Conservation (phyloP, 1,140 invertebrate species). For the Rhopalosiphum padi region DNA sequence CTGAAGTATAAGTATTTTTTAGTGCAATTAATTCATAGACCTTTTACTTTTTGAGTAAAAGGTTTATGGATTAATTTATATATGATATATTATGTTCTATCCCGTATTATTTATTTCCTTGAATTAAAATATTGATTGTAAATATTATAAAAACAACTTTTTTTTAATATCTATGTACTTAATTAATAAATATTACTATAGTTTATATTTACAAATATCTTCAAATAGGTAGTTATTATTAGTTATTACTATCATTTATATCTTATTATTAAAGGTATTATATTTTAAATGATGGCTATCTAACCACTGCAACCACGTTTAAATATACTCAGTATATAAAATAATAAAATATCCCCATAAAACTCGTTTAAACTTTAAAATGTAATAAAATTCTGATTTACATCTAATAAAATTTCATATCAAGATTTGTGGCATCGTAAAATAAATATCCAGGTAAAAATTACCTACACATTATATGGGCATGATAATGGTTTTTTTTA, state of each 20-base stretch:
- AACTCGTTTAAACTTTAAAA: constrained; percentile 28
- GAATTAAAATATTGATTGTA: not conserved
- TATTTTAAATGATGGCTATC: not conserved
- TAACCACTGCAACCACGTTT: not conserved
- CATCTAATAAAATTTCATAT: constrained; percentile 26
- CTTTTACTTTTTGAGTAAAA: too few species aligned
- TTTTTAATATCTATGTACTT: not conserved
- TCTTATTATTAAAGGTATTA: not conserved
- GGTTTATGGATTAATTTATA: too few species aligned
- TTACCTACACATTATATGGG: not conserved
- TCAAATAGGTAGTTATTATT: not conserved
- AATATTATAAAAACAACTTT: not conserved
- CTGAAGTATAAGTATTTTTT: not conserved
- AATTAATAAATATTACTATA: not conserved
- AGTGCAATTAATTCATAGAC: not conserved
- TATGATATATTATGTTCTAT: not conserved
- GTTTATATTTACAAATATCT: not conserved
- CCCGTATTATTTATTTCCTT: not conserved
- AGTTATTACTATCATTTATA: not conserved
- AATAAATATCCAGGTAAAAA: constrained; percentile 19
- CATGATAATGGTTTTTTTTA: not conserved
- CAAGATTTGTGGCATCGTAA: constrained; percentile 15
- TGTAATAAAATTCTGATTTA: constrained; percentile 20
- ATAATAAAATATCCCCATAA: constrained; percentile 33
- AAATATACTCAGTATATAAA: not conserved